Evolutionary conservation across 2,888 invertebrate species (phyloP).

Genomic region (Celastrina argiolus): DNA sequence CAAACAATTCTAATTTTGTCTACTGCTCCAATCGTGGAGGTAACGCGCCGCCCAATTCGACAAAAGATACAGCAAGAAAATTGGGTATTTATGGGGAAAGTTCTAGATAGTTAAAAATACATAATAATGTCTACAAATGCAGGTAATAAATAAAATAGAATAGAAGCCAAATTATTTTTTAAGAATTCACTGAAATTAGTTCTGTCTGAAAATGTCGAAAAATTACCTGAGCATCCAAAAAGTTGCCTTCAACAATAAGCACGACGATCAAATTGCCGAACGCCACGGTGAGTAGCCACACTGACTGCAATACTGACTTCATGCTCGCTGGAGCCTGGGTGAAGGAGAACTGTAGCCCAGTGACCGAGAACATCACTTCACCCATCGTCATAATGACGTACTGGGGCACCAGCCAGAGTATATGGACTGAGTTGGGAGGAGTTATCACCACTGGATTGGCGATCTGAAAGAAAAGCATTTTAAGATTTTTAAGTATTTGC

Average conservation of each 20-base stretch:
- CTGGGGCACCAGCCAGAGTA: slow-evolving; percentile 93
- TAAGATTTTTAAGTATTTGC: no score
- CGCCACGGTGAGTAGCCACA: slow-evolving; percentile 95
- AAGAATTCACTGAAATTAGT: no score
- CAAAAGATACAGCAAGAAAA: not conserved
- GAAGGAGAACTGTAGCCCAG: slow-evolving; percentile 96
- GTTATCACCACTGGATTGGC: slow-evolving; percentile 72
- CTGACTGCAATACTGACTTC: slow-evolving; percentile 96
- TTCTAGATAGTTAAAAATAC: no score
- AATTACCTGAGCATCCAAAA: slow-evolving; percentile 86
- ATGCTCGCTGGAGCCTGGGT: slow-evolving; percentile 94
- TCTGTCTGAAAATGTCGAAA: not conserved
- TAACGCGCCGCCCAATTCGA: not conserved
- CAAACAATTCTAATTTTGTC: not conserved
- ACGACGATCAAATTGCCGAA: slow-evolving; percentile 96
- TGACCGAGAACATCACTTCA: slow-evolving; percentile 97
- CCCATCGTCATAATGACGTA: slow-evolving; percentile 94
- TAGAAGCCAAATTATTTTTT: no score
- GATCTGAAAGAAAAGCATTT: slow-evolving; percentile 44
- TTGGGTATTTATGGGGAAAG: not conserved
- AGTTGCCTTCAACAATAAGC: slow-evolving; percentile 87
- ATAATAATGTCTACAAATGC: no score
- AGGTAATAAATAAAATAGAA: no score
- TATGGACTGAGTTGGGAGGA: slow-evolving; percentile 85
- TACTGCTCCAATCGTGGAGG: not conserved